A percentile compares a stretch with the other conserved stretches of the same genome.
These are phyloP conservation scores for Drosophila prosaltans DNA, from an alignment of 1,140 invertebrate species.

Conservation along the genomic window DNA sequence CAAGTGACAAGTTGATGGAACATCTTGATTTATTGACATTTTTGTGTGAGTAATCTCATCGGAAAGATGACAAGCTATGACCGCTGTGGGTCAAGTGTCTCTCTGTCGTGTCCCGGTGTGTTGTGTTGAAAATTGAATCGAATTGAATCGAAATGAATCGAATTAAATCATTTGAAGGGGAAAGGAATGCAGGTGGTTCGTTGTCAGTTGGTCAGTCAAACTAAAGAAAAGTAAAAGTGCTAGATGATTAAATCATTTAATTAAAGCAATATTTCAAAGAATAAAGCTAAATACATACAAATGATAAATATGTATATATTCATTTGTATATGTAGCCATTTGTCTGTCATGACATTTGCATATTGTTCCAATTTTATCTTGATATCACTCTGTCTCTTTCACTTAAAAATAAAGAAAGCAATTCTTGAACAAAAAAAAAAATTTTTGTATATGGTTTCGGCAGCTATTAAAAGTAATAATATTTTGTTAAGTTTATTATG, in stretches of 20 bases:
- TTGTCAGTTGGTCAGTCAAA: neutral
- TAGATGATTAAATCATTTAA: slow-evolving; percentile 25
- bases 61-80: slow-evolving; percentile 51
- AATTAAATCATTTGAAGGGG: too few species aligned
- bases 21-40: slow-evolving; percentile 63
- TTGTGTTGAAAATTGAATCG: neutral
- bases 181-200: too few species aligned
- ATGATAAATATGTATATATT: slow-evolving; percentile 5
- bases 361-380: slow-evolving; percentile 77
- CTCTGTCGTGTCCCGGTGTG: neutral
- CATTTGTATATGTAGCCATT: slow-evolving; percentile 30
- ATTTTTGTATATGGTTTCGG: slow-evolving; percentile 33
- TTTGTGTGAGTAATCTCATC: slow-evolving; percentile 38
- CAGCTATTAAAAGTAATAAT: slow-evolving; percentile 71
- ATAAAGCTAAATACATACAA: slow-evolving; percentile 5
- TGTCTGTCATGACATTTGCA: slow-evolving; percentile 62
- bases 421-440: slow-evolving; percentile 35
- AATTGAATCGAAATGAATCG: neutral
- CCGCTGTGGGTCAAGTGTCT: slow-evolving; percentile 49
- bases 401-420: slow-evolving; percentile 26
- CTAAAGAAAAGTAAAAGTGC: slow-evolving; percentile 50
- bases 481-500: slow-evolving; percentile 69
- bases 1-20: slow-evolving; percentile 68
- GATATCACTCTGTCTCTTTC: slow-evolving; percentile 38
- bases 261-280: neutral